Evolutionary conservation across 1,140 invertebrate genomes (phyloP).

Genomic region (Drosophila grimshawi): DNA sequence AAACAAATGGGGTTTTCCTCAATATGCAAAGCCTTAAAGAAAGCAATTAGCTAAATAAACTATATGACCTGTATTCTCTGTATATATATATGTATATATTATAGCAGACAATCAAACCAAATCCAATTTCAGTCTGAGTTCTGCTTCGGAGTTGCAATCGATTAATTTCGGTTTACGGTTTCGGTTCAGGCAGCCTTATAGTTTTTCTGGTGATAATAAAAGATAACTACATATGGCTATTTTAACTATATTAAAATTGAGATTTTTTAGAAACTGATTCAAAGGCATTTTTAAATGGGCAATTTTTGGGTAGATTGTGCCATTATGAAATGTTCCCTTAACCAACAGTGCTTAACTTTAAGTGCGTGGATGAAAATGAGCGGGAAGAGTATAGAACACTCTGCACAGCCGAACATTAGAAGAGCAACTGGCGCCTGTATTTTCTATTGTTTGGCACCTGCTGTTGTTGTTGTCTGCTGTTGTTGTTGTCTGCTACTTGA

Average conservation of each 20-base stretch:
- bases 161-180: too few relatives aligned
- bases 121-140: too few relatives aligned
- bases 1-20: background rate
- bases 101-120: too few relatives aligned
- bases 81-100: background rate
- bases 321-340: slow-evolving; percentile 37
- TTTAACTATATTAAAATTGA: too few relatives aligned
- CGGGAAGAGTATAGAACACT: background rate
- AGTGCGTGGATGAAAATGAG: slow-evolving; percentile 13
- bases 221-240: too few relatives aligned
- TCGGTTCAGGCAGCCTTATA: too few relatives aligned
- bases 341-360: slow-evolving; percentile 28
- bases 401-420: background rate
- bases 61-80: too few relatives aligned
- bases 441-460: slow-evolving; percentile 67
- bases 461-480: slow-evolving; percentile 35
- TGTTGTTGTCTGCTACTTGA: slow-evolving; percentile 15
- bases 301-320: slow-evolving; percentile 15
- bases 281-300: slow-evolving; percentile 20
- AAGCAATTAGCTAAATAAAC: too few relatives aligned
- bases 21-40: too few relatives aligned
- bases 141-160: too few relatives aligned
- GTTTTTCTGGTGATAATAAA: too few relatives aligned
- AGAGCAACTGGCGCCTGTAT: slow-evolving; percentile 35
- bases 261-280: background rate